Conservation (phyloP, 2,888 invertebrate genomes). For the Colostygia pectinataria region DNA sequence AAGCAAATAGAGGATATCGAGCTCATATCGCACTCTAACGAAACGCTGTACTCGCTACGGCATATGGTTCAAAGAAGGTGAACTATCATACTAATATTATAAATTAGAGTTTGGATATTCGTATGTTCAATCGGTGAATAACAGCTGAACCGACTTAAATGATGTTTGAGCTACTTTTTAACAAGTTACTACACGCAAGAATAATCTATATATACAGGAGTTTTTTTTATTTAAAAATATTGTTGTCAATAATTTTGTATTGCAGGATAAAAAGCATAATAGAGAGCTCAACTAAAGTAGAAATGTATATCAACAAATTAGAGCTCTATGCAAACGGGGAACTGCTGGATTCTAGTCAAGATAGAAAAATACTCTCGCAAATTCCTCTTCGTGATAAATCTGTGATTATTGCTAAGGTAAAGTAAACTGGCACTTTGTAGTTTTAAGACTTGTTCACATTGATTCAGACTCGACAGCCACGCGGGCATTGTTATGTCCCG, state of each 20-base stretch:
- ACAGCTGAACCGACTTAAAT: too few relatives aligned
- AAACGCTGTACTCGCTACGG: constrained; percentile 93
- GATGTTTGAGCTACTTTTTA: too few relatives aligned
- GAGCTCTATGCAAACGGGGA: constrained; percentile 96
- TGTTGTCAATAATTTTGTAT: not conserved
- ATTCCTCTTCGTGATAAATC: constrained; percentile 94
- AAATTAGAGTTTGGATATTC: too few relatives aligned
- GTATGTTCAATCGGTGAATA: too few relatives aligned
- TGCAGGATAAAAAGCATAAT: constrained; percentile 73
- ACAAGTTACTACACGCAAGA: too few relatives aligned
- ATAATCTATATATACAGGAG: too few relatives aligned
- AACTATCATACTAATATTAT: too few relatives aligned
- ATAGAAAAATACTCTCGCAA: constrained; percentile 93
- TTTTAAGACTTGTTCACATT: too few relatives aligned
- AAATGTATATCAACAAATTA: constrained; percentile 95
- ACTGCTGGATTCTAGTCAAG: constrained; percentile 92
- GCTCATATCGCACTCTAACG: constrained; percentile 96
- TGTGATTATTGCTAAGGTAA: constrained; percentile 84
- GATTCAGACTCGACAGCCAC: too few relatives aligned
- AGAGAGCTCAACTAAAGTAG: constrained; percentile 90
- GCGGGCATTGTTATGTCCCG: too few relatives aligned
- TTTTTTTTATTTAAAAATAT: too few relatives aligned
- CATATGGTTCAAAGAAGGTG: constrained; percentile 88
- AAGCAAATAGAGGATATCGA: constrained; percentile 96
- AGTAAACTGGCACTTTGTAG: not conserved